Percentiles rank a stretch among this genome's conserved stretches.
Evolutionary conservation across 1,140 invertebrate species (phyloP).

Genomic region (Phthorimaea operculella): DNA sequence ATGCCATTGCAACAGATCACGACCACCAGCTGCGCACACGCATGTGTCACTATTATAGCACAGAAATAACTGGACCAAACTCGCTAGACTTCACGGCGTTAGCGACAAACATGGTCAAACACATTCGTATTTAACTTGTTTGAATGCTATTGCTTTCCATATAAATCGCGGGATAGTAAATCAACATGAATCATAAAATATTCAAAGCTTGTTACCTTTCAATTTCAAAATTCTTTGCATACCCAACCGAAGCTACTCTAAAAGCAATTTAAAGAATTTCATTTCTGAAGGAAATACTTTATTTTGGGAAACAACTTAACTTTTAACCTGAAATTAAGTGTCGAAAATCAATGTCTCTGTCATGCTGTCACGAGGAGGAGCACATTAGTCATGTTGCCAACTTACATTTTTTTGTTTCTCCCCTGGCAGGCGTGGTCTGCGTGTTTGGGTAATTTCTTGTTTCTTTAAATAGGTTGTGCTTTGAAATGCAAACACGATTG

Average conservation of each 20-base stretch:
- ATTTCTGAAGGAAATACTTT: slow-evolving; percentile 36
- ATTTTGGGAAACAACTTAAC: slow-evolving; percentile 34
- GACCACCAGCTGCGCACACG: slow-evolving; percentile 26
- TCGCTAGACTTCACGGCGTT: slow-evolving; percentile 27
- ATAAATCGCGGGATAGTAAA: background rate
- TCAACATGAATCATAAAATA: background rate
- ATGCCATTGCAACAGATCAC: slow-evolving; percentile 34
- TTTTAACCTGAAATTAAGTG: slow-evolving; percentile 59
- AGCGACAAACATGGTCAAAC: slow-evolving; percentile 27
- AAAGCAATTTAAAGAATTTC: slow-evolving; percentile 25
- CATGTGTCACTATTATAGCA: slow-evolving; percentile 24
- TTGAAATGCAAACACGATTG: slow-evolving; percentile 14
- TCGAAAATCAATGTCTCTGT: slow-evolving; percentile 52
- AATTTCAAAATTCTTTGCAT: slow-evolving; percentile 15
- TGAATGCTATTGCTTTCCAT: background rate
- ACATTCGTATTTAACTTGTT: slow-evolving; percentile 1
- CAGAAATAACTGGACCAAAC: slow-evolving; percentile 34
- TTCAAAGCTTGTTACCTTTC: slow-evolving; percentile 8
- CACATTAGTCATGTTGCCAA: slow-evolving; percentile 34
- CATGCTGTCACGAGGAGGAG: slow-evolving; percentile 18
- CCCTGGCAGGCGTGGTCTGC: background rate
- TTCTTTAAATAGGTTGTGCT: slow-evolving; percentile 34
- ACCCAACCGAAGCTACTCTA: slow-evolving; percentile 17
- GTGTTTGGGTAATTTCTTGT: slow-evolving; percentile 20
- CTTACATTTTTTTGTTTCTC: slow-evolving; percentile 30